These are phyloP conservation scores for Taphrorychus bicolor DNA, from an alignment of 2,888 invertebrate genomes.

Conservation along the genomic window DNA sequence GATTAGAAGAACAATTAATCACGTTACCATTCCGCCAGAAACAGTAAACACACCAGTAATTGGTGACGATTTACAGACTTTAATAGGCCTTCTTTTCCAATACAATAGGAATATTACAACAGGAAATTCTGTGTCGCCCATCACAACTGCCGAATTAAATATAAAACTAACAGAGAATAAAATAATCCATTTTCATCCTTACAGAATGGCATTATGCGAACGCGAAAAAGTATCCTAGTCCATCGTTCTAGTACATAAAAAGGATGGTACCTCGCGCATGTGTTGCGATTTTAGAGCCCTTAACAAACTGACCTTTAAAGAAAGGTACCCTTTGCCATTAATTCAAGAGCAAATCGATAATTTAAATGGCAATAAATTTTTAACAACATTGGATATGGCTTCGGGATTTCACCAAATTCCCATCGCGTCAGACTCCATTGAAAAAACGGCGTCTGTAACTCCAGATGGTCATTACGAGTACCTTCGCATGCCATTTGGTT, in stretches of 20 bases:
- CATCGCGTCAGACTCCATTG: neutral
- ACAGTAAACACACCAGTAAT: neutral
- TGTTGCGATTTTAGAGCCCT: neutral
- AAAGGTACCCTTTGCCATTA: slow-evolving; percentile 11
- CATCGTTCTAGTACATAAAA: neutral
- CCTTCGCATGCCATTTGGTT: neutral
- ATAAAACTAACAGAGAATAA: slow-evolving; percentile 14
- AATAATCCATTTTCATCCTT: slow-evolving; percentile 22
- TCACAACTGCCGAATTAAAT: slow-evolving; percentile 10
- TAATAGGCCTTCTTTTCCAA: neutral
- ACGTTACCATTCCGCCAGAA: neutral
- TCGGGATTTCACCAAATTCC: slow-evolving; percentile 1
- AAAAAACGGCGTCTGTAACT: neutral
- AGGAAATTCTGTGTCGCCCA: slow-evolving; percentile 8
- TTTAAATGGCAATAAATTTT: neutral
- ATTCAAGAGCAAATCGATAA: neutral
- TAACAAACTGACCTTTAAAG: neutral
- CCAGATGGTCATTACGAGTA: neutral
- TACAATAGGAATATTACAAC: neutral
- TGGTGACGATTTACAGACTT: neutral
- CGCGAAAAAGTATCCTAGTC: slow-evolving; percentile 19
- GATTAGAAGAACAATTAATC: neutral
- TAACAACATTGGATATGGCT: neutral
- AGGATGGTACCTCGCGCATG: neutral
- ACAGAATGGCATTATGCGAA: slow-evolving; percentile 25